Conservation (phyloP, 2,797 vertebrate species). For the Acridotheres tristis region DNA sequence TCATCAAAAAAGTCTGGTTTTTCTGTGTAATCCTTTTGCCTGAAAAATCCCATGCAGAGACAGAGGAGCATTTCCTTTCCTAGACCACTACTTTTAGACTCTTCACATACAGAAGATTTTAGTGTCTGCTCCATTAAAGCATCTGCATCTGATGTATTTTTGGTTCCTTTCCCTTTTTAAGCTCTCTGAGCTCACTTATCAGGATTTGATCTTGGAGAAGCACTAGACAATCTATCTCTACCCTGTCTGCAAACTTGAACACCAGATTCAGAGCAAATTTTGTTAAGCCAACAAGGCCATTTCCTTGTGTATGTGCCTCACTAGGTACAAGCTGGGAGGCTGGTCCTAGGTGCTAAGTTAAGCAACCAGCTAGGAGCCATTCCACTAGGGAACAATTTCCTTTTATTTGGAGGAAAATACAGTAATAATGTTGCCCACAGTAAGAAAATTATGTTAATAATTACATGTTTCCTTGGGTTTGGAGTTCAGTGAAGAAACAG, state of each 20-base stretch:
- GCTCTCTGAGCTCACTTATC: background rate
- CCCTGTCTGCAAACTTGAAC: background rate
- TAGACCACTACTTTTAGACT: background rate
- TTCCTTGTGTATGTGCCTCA: fast-evolving
- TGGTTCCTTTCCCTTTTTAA: background rate
- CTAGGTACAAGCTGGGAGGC: background rate
- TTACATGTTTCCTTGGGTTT: background rate
- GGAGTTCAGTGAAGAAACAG: background rate
- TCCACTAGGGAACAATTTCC: background rate
- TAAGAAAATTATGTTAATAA: background rate
- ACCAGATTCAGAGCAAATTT: background rate
- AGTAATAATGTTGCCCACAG: background rate
- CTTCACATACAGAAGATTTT: background rate
- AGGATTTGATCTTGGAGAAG: background rate
- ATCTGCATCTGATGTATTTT: background rate
- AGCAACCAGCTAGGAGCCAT: background rate
- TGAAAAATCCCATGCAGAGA: background rate
- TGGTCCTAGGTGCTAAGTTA: background rate
- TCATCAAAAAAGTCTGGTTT: background rate
- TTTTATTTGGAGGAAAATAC: background rate
- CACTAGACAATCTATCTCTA: background rate
- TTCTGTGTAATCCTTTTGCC: background rate
- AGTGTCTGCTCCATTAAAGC: background rate
- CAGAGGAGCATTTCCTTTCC: background rate
- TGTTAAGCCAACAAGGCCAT: background rate